Evolutionary conservation across 1,140 invertebrate genomes (phyloP).

Genomic region (Nebria ingens): DNA sequence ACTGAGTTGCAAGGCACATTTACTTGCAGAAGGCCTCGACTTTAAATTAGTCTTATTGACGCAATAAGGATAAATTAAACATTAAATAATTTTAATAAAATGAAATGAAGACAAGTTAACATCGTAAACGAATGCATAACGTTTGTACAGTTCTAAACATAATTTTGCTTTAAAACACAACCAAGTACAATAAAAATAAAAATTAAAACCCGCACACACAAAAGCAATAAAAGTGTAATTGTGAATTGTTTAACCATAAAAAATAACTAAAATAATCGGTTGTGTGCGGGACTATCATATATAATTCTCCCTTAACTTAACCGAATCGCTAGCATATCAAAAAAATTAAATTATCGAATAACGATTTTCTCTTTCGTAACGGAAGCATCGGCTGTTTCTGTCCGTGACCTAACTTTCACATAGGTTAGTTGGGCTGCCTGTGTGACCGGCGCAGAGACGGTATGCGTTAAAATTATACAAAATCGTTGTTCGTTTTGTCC

Average conservation of each 20-base stretch:
- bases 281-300: background rate
- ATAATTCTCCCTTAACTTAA: background rate
- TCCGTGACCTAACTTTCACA: background rate
- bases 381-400: too few species aligned
- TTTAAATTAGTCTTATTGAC: conserved; percentile 1
- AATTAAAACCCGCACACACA: background rate
- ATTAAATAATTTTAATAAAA: background rate
- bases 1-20: too few species aligned
- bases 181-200: background rate
- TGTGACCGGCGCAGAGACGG: too few species aligned
- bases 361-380: background rate
- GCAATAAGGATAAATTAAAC: background rate
- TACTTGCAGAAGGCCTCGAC: background rate
- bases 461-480: too few species aligned
- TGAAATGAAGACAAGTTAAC: background rate
- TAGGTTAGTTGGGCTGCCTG: background rate
- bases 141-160: too few species aligned
- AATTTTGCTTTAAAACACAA: too few species aligned
- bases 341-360: background rate
- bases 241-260: too few species aligned
- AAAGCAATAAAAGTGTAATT: too few species aligned
- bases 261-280: background rate
- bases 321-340: background rate
- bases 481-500: too few species aligned
- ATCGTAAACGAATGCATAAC: background rate